phyloP scores from a whole-genome alignment of 2,888 invertebrate species.

The Synergus umbraculus region DNA sequence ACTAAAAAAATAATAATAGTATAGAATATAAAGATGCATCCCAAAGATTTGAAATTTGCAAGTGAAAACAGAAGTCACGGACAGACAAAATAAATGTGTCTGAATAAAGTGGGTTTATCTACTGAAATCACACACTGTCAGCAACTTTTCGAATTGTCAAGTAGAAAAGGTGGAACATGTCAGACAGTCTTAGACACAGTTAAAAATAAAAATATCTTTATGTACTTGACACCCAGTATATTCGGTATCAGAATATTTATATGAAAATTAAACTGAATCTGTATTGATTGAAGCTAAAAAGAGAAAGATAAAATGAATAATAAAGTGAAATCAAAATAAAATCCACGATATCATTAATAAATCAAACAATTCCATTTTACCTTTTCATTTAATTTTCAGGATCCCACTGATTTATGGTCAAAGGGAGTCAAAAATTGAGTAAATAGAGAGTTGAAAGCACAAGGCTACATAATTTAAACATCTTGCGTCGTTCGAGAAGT shows the following conservation, averaged over 20 bases:
- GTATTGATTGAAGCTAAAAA: no score
- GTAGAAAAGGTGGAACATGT: neutral
- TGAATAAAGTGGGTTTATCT: neutral
- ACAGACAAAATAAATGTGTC: neutral
- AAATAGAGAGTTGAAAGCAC: constrained; percentile 1
- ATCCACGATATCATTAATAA: neutral
- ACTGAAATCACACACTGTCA: neutral
- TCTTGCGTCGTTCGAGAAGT: neutral
- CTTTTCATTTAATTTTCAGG: neutral
- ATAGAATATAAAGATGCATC: no score
- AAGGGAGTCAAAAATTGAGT: neutral
- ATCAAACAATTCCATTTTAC: neutral
- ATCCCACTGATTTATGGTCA: neutral
- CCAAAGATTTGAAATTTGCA: neutral
- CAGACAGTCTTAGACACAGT: neutral
- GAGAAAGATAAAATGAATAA: no score
- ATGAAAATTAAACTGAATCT: no score
- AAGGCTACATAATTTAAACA: constrained; percentile 44
- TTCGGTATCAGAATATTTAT: no score
- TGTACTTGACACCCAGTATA: no score
- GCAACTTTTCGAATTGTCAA: neutral
- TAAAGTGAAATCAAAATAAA: neutral
- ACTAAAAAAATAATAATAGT: no score
- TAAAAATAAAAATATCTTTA: no score
- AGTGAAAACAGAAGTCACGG: neutral